These are phyloP conservation scores for Ectropis crepuscularia DNA, from an alignment of 2,888 invertebrate species.

Conservation along the genomic window DNA sequence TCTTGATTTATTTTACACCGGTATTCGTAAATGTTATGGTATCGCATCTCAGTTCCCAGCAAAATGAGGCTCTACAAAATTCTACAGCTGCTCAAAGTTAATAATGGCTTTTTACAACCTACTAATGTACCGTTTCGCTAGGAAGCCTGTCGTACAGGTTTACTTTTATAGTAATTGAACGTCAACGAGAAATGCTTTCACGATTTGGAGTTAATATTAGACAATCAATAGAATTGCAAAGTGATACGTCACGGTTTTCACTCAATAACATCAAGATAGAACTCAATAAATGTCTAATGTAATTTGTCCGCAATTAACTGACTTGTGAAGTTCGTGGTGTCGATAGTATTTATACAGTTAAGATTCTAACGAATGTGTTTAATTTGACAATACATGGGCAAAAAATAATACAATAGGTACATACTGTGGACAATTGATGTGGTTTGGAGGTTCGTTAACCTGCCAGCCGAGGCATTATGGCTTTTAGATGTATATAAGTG, in stretches of 20 bases:
- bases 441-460: slow-evolving; percentile 69
- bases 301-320: slow-evolving; percentile 18
- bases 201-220: slow-evolving; percentile 37
- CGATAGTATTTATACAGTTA: slow-evolving; percentile 45
- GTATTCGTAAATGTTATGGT: slow-evolving; percentile 5
- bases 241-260: slow-evolving; percentile 33
- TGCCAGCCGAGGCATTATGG: slow-evolving; percentile 54
- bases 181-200: slow-evolving; percentile 38
- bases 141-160: slow-evolving; percentile 44
- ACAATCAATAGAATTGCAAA: slow-evolving; percentile 32
- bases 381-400: slow-evolving; percentile 44
- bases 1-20: not conserved
- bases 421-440: slow-evolving; percentile 46
- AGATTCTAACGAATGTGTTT: slow-evolving; percentile 44
- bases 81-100: slow-evolving; percentile 32
- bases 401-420: slow-evolving; percentile 57
- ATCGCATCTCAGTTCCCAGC: slow-evolving; percentile 17
- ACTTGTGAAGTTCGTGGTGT: slow-evolving; percentile 7
- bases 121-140: slow-evolving; percentile 50
- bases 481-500: slow-evolving; percentile 51
- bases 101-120: slow-evolving; percentile 39
- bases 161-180: slow-evolving; percentile 44
- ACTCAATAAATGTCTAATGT: slow-evolving; percentile 21
- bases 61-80: slow-evolving; percentile 35
- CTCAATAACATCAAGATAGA: slow-evolving; percentile 35